Evolutionary conservation across 2,888 invertebrate species (phyloP).

Genomic region (Heliothis peltigera): DNA sequence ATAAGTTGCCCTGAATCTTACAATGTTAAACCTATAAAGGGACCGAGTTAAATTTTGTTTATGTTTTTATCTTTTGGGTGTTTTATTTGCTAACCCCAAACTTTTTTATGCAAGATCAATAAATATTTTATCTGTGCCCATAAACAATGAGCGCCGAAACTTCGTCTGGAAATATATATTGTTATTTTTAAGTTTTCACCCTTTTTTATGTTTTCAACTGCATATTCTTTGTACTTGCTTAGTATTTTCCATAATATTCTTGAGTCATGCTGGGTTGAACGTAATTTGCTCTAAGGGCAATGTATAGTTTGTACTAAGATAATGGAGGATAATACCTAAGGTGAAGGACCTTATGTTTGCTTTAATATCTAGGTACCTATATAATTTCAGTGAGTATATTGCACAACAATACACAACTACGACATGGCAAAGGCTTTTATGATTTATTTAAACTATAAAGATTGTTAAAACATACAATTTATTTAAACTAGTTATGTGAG

Average conservation of each 20-base stretch:
- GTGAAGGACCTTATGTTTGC: conserved; percentile 40
- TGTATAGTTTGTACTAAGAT: conserved; percentile 30
- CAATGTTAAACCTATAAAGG: conserved; percentile 9
- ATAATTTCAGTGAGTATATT: conserved; percentile 15
- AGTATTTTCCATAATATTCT: conserved; percentile 25
- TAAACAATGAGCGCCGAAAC: conserved; percentile 3
- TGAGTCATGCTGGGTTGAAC: conserved; percentile 33
- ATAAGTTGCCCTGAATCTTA: conserved; percentile 12
- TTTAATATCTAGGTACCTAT: neutral
- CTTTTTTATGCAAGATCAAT: conserved; percentile 4
- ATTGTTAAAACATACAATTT: neutral
- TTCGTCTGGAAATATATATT: neutral
- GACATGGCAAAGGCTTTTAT: conserved; percentile 12
- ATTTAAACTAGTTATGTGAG: neutral
- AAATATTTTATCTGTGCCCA: conserved; percentile 22
- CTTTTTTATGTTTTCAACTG: conserved; percentile 1
- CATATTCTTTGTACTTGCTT: conserved; percentile 30
- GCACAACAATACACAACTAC: neutral
- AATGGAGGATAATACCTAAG: conserved; percentile 31
- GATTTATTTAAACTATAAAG: conserved; percentile 9
- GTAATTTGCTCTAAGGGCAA: conserved; percentile 38
- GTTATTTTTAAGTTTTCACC: conserved; percentile 6
- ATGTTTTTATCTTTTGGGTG: neutral
- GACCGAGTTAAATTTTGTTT: neutral
- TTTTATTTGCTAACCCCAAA: too few species aligned